Conservation (phyloP, 2,113 vertebrate species). For the Boleophthalmus pectinirostris region DNA sequence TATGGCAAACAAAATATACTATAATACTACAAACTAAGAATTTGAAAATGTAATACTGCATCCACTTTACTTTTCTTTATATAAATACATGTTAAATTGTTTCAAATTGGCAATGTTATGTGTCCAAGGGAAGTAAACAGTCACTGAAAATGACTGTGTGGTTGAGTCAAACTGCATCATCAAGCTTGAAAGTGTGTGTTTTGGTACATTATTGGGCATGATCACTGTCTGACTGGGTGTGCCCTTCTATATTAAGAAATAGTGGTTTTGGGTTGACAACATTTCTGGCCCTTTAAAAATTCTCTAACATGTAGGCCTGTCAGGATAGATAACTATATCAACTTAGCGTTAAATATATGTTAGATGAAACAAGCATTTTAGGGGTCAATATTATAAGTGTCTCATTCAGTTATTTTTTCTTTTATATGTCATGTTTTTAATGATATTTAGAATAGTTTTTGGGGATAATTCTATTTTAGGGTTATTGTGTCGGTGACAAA, state of each 20-base stretch:
- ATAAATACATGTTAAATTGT: not conserved
- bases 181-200: constrained; percentile 23
- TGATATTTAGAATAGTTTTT: too few species aligned
- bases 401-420: too few species aligned
- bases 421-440: too few species aligned
- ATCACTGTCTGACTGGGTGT: constrained; percentile 50
- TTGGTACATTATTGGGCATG: not conserved
- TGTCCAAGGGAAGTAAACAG: constrained; percentile 9
- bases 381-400: too few species aligned
- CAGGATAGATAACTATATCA: too few species aligned
- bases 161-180: constrained; percentile 3
- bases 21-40: not conserved
- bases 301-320: not conserved
- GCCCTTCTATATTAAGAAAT: constrained; percentile 17
- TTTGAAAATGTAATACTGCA: not conserved
- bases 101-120: constrained; percentile 13
- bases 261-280: constrained; percentile 6
- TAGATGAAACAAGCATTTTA: too few species aligned
- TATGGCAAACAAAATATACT: not conserved
- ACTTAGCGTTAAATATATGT: too few species aligned
- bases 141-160: constrained; percentile 1
- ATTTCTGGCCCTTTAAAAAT: constrained; percentile 12
- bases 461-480: too few species aligned
- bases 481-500: too few species aligned
- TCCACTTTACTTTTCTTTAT: not conserved